Evolutionary conservation across 2,113 vertebrate genomes (phyloP).

Genomic region (Xenotilapia leptura): DNA sequence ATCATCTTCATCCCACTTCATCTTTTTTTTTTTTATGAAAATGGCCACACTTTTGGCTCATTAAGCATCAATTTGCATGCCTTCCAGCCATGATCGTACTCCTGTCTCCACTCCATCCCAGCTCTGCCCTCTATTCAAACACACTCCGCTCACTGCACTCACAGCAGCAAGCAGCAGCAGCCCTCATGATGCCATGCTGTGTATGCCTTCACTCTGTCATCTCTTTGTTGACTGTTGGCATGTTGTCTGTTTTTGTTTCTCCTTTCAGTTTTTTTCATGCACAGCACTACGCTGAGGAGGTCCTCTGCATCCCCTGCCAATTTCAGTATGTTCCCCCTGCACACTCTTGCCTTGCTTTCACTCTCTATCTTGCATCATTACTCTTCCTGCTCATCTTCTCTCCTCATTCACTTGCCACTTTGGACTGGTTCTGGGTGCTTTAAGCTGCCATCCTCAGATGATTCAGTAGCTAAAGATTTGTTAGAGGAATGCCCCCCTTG

Average conservation of each 20-base stretch:
- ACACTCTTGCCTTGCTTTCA: conserved; percentile 64
- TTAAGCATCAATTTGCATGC: conserved; percentile 42
- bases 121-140: conserved; percentile 13
- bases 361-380: conserved; percentile 49
- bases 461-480: background rate
- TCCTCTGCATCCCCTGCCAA: conserved; percentile 68
- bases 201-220: conserved; percentile 61
- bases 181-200: conserved; percentile 45
- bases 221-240: conserved; percentile 71
- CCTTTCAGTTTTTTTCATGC: conserved; percentile 77
- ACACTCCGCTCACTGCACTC: conserved; percentile 27
- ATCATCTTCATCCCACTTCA: conserved; percentile 5
- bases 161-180: background rate
- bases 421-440: conserved; percentile 16
- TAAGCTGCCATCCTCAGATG: background rate
- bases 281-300: conserved; percentile 69
- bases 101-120: conserved; percentile 17
- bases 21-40: background rate
- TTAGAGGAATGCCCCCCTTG: background rate
- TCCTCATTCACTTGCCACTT: conserved; percentile 6
- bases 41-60: background rate
- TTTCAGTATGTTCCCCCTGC: conserved; percentile 72
- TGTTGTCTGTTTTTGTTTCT: conserved; percentile 74
- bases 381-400: conserved; percentile 34
- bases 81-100: conserved; percentile 19